Evolutionary conservation across 2,888 invertebrate genomes (phyloP).

Genomic region (Rhagophthalmus giganteus): DNA sequence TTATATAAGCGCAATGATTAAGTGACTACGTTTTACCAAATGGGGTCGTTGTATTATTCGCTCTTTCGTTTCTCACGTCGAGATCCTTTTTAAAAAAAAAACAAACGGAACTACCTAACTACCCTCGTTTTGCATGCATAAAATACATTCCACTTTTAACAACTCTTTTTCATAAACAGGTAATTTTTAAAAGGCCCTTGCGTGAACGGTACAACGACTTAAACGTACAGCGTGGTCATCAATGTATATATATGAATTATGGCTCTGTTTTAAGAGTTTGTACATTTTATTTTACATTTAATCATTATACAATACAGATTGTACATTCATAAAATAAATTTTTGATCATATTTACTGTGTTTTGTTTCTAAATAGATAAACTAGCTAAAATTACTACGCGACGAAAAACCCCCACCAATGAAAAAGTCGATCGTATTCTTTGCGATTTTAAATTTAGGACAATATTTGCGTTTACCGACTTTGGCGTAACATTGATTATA

Average conservation of each 20-base stretch:
- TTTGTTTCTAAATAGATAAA: too few species aligned
- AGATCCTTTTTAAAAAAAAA: slow-evolving; percentile 7
- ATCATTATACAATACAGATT: slow-evolving; percentile 44
- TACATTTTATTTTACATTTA: slow-evolving; percentile 51
- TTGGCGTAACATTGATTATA: too few species aligned
- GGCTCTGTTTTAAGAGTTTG: slow-evolving; percentile 51
- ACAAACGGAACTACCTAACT: too few species aligned
- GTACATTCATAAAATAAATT: slow-evolving; percentile 49
- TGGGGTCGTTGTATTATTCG: slow-evolving; percentile 13
- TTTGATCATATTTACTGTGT: slow-evolving; percentile 38
- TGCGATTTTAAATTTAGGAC: too few species aligned
- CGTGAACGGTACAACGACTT: slow-evolving; percentile 22
- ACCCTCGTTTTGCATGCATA: slow-evolving; percentile 22
- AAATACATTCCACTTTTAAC: slow-evolving; percentile 28
- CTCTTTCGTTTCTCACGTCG: slow-evolving; percentile 23
- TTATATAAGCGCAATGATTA: slow-evolving; percentile 14
- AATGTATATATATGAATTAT: slow-evolving; percentile 15
- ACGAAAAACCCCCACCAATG: too few species aligned
- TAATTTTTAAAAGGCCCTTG: slow-evolving; percentile 13
- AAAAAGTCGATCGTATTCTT: too few species aligned
- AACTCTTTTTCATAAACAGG: slow-evolving; percentile 17
- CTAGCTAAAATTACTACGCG: too few species aligned
- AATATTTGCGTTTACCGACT: too few species aligned
- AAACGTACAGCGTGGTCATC: slow-evolving; percentile 10
- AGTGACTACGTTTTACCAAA: slow-evolving; percentile 9